phyloP scores from a whole-genome alignment of 2,797 vertebrate species.

The Epinephelus awoara region DNA sequence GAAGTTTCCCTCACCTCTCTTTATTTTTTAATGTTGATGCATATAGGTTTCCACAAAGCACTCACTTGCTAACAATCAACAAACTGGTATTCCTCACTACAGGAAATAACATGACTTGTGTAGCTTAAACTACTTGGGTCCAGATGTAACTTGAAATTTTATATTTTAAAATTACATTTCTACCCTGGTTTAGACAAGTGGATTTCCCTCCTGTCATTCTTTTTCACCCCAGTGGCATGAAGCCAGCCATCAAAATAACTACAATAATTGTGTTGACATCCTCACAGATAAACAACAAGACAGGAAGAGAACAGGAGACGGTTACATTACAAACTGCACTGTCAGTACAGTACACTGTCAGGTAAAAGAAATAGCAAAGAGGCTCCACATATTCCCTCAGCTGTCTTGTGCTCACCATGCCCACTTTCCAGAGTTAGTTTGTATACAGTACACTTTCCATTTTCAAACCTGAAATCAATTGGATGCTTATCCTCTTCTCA shows the following conservation, averaged over 20 bases:
- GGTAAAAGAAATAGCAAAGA: constrained; percentile 19
- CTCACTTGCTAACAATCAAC: not conserved
- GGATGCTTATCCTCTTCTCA: constrained; percentile 71
- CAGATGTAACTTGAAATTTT: not conserved
- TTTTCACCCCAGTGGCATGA: not conserved
- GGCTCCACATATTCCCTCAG: constrained; percentile 20
- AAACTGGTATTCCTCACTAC: not conserved
- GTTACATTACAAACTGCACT: constrained; percentile 19
- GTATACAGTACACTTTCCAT: constrained; percentile 63
- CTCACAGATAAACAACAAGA: not conserved
- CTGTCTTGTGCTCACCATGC: constrained; percentile 5
- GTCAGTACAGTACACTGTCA: constrained; percentile 18
- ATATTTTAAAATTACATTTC: not conserved
- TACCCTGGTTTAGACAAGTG: not conserved
- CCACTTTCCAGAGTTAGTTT: constrained; percentile 41
- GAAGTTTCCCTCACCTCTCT: too few species aligned
- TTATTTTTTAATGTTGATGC: too few species aligned
- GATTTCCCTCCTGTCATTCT: not conserved
- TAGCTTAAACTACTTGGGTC: not conserved
- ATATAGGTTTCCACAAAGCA: constrained; percentile 1
- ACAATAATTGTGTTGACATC: constrained; percentile 18
- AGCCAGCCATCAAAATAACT: constrained; percentile 24
- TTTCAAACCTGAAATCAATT: constrained; percentile 75
- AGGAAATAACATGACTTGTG: not conserved
- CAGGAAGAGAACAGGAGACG: not conserved